phyloP scores from a whole-genome alignment of 2,888 invertebrate species.

The Calameuta filiformis region DNA sequence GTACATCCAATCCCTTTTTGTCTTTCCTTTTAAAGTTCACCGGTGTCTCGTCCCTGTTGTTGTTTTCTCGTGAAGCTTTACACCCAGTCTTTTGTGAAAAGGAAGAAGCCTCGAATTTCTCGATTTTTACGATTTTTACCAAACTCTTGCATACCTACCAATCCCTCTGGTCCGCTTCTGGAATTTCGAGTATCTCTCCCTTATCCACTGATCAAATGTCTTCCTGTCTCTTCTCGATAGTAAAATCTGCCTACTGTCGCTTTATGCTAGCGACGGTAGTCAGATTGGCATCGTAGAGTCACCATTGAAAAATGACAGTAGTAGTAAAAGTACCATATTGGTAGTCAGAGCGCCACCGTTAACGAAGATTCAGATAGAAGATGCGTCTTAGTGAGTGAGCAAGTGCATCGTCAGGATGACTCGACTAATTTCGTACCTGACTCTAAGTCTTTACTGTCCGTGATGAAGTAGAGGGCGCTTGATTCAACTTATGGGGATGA shows the following conservation, averaged over 20 bases:
- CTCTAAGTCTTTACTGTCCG: conserved; percentile 33
- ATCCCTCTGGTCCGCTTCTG: not conserved
- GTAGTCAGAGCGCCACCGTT: conserved; percentile 9
- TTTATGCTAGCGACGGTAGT: not conserved
- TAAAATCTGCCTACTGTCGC: not conserved
- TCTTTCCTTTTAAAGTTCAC: conserved; percentile 24
- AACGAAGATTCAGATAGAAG: not conserved
- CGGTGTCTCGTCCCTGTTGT: conserved; percentile 19
- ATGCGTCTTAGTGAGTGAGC: not conserved
- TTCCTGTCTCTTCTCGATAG: not conserved
- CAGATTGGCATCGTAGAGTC: not conserved
- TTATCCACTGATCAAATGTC: not conserved
- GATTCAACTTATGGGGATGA: not conserved
- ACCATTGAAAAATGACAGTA: not conserved
- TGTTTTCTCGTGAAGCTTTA: conserved; percentile 1
- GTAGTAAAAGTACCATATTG: not conserved
- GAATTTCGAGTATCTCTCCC: not conserved
- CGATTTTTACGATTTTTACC: not conserved
- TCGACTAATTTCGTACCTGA: conserved; percentile 25
- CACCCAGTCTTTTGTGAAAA: not conserved
- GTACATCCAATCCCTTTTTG: conserved; percentile 46
- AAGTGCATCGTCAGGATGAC: conserved; percentile 40
- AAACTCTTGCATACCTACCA: not conserved
- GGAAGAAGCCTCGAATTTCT: not conserved
- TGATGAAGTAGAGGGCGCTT: not conserved